These are phyloP conservation scores for Trididemnum clinides DNA, from an alignment of 23 tunicate genomes.

Conservation along the genomic window DNA sequence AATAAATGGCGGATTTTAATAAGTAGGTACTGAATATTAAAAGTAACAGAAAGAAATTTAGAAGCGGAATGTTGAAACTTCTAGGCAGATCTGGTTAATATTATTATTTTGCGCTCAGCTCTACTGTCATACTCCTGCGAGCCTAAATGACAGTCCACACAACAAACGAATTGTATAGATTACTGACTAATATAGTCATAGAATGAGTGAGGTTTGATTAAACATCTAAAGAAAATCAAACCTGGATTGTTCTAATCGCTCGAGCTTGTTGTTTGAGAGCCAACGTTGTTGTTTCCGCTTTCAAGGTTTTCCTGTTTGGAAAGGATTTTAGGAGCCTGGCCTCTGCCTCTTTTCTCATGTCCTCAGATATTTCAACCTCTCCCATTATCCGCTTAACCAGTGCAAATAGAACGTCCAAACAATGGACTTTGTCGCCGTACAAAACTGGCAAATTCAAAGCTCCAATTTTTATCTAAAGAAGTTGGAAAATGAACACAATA, in stretches of 20 bases:
- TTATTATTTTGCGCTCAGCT: too few relatives aligned
- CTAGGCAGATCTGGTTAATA: too few relatives aligned
- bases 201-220: too few relatives aligned
- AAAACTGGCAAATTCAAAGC: slow-evolving; percentile 84
- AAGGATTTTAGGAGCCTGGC: slow-evolving; percentile 71
- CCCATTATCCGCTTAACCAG: slow-evolving; percentile 84
- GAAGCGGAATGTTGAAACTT: too few relatives aligned
- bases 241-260: slow-evolving; percentile 85
- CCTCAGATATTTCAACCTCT: slow-evolving; percentile 80
- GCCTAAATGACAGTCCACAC: too few relatives aligned
- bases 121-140: too few relatives aligned
- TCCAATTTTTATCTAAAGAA: slow-evolving; percentile 75
- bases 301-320: slow-evolving; percentile 73
- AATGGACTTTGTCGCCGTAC: slow-evolving; percentile 84
- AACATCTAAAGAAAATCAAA: too few relatives aligned
- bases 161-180: too few relatives aligned
- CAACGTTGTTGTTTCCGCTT: slow-evolving; percentile 77
- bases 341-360: slow-evolving; percentile 83
- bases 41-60: too few relatives aligned
- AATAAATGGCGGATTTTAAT: too few relatives aligned
- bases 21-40: too few relatives aligned
- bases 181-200: too few relatives aligned
- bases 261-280: slow-evolving; percentile 55
- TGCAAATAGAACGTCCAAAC: slow-evolving; percentile 87
- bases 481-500: background rate